These are phyloP conservation scores for Archaeoteleia sp. DNA, from an alignment of 2,888 invertebrate species.

Conservation along the genomic window DNA sequence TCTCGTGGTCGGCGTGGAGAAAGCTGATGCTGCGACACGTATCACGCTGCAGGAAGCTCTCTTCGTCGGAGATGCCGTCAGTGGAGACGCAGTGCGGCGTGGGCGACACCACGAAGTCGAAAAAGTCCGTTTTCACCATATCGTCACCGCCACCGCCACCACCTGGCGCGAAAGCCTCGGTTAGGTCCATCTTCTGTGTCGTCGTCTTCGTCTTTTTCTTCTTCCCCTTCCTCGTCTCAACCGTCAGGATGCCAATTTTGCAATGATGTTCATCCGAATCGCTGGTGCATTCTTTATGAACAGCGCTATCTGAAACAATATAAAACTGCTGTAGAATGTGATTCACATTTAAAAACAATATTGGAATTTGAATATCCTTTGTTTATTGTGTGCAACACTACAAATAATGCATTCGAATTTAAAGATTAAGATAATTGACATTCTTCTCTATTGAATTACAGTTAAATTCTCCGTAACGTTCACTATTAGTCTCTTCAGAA, in stretches of 20 bases:
- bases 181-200: conserved; percentile 82
- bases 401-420: no score
- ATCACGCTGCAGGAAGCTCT: conserved; percentile 76
- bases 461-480: no score
- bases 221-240: background rate
- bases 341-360: background rate
- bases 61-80: conserved; percentile 81
- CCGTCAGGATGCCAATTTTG: conserved; percentile 4
- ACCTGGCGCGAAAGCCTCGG: conserved; percentile 84
- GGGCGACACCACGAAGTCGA: conserved; percentile 90
- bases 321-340: no score
- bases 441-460: no score
- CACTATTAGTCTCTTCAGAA: no score
- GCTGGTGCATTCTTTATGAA: conserved; percentile 1
- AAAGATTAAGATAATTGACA: no score
- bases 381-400: no score
- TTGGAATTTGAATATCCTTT: no score
- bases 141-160: conserved; percentile 76
- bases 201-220: background rate
- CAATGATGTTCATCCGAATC: background rate
- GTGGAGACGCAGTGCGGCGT: conserved; percentile 66
- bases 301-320: conserved; percentile 6
- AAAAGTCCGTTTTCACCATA: conserved; percentile 91
- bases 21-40: conserved; percentile 66
- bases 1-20: conserved; percentile 60